Evolutionary conservation across 1,140 invertebrate genomes (phyloP).

Genomic region (Drusus annulatus): DNA sequence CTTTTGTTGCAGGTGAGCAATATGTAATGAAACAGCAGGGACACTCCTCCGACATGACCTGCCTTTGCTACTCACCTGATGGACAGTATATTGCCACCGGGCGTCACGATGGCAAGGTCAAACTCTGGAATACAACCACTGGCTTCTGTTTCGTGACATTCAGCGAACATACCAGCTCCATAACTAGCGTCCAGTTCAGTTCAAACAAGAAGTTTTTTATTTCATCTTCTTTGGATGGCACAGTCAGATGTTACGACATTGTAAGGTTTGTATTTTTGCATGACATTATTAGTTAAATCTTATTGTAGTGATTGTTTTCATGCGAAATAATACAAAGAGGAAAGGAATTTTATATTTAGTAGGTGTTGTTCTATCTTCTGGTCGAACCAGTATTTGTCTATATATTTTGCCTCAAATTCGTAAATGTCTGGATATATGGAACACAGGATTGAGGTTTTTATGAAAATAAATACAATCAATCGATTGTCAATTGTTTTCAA

Average conservation of each 20-base stretch:
- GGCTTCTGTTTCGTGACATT: conserved; percentile 98
- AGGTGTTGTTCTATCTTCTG: no score
- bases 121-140: conserved; percentile 92
- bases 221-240: conserved; percentile 94
- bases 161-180: conserved; percentile 86
- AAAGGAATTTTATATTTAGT: no score
- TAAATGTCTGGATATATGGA: no score
- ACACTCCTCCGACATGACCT: conserved; percentile 91
- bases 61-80: conserved; percentile 92
- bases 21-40: conserved; percentile 98
- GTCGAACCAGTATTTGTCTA: no score
- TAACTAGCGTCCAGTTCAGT: conserved; percentile 89
- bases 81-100: conserved; percentile 93
- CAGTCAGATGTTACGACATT: conserved; percentile 95
- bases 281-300: no score
- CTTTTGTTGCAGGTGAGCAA: conserved; percentile 79
- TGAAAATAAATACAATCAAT: no score
- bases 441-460: no score
- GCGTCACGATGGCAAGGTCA: conserved; percentile 96
- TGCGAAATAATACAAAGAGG: no score
- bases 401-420: no score
- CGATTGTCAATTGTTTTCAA: no score
- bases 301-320: no score
- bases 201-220: conserved; percentile 93
- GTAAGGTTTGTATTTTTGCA: conserved; percentile 72